A percentile compares a stretch with the other conserved stretches of the same genome.
phyloP scores from a whole-genome alignment of 2,113 vertebrate species.

The Chlamydotis undulata region DNA sequence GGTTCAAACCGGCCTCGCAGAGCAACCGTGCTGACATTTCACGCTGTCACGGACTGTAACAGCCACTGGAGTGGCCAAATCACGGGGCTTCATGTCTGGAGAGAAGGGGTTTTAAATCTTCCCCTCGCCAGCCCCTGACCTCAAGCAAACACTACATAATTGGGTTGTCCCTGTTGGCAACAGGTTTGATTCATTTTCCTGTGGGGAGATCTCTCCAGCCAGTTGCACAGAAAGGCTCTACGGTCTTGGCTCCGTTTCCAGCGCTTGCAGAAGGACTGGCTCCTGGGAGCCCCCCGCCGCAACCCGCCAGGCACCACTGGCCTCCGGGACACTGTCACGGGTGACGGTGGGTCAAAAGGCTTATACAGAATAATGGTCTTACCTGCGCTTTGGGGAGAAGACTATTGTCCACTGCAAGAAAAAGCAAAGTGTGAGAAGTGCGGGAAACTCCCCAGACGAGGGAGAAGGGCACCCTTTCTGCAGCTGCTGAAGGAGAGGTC shows the following conservation, averaged over 20 bases:
- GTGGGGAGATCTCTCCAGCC: neutral
- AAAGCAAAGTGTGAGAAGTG: neutral
- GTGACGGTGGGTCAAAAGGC: neutral
- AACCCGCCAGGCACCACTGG: fast-evolving
- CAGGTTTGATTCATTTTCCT: neutral
- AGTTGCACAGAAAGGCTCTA: neutral
- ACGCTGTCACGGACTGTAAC: fast-evolving
- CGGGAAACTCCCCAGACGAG: neutral
- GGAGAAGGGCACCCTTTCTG: neutral
- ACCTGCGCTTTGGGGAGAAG: neutral
- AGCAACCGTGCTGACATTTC: neutral
- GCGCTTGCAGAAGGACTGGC: neutral
- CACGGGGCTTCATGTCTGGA: neutral
- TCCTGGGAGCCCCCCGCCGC: fast-evolving
- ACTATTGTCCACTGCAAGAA: neutral
- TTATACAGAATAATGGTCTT: neutral
- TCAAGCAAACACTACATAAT: neutral
- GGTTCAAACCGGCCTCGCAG: fast-evolving
- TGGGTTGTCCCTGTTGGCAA: neutral
- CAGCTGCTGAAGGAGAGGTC: neutral
- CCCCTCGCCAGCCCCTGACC: neutral
- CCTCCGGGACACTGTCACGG: fast-evolving
- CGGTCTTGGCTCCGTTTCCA: neutral
- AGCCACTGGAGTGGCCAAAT: neutral
- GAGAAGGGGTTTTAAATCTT: neutral